phyloP scores from a whole-genome alignment of 2,888 invertebrate genomes.

The Hypena proboscidalis region DNA sequence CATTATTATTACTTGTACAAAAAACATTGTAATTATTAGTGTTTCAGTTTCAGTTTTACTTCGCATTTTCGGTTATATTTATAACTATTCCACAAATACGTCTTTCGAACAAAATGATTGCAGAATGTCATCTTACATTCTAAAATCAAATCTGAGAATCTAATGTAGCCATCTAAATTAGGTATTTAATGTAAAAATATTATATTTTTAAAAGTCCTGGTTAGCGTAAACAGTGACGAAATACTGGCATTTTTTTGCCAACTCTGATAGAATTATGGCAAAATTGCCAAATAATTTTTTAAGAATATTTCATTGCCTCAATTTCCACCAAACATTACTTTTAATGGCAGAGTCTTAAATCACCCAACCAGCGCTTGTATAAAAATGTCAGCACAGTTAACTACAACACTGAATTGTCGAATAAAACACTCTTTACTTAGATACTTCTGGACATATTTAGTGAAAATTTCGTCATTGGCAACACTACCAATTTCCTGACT shows the following conservation, averaged over 20 bases:
- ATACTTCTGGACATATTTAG: conserved; percentile 41
- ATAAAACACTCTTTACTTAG: conserved; percentile 20
- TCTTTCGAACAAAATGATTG: conserved; percentile 42
- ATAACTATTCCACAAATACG: conserved; percentile 50
- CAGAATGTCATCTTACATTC: conserved; percentile 49
- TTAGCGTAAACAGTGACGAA: conserved; percentile 3
- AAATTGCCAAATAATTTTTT: background rate
- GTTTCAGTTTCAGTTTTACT: background rate
- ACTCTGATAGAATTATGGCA: background rate
- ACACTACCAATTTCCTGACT: conserved; percentile 4
- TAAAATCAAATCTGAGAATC: conserved; percentile 58
- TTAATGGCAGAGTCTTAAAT: conserved; percentile 16
- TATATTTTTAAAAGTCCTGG: conserved; percentile 20
- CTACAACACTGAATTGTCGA: background rate
- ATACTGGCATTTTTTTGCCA: background rate
- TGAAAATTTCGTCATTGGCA: conserved; percentile 27
- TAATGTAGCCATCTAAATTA: conserved; percentile 58
- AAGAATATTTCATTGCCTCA: background rate
- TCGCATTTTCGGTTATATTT: background rate
- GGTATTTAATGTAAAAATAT: conserved; percentile 64
- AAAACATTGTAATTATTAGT: conserved; percentile 34
- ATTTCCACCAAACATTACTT: conserved; percentile 17
- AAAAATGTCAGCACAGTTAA: conserved; percentile 4
- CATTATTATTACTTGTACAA: conserved; percentile 33
- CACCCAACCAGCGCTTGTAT: conserved; percentile 3